Evolutionary conservation across 2,797 vertebrate species (phyloP).

Genomic region (Crax fasciolata): DNA sequence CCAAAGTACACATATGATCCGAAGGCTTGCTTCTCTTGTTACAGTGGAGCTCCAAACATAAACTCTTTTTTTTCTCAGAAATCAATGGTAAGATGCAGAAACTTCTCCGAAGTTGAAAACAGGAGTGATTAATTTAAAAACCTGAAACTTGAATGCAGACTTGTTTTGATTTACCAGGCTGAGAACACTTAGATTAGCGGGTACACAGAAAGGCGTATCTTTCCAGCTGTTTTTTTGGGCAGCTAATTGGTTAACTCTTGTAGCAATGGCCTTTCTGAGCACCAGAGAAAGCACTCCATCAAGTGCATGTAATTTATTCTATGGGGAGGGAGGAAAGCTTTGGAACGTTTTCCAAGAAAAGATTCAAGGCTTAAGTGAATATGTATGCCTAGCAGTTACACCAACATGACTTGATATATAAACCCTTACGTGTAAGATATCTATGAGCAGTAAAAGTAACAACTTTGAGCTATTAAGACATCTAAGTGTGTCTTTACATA

Average conservation of each 20-base stretch:
- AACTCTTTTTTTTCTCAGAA: neutral
- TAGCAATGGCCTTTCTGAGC: neutral
- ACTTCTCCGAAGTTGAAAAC: conserved; percentile 31
- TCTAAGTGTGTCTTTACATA: conserved; percentile 71
- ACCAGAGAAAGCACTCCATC: conserved; percentile 47
- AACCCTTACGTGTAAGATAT: conserved; percentile 56
- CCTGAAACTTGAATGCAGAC: neutral
- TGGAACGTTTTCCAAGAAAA: conserved; percentile 69
- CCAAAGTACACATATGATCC: neutral
- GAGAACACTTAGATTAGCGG: neutral
- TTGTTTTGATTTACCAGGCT: conserved; percentile 34
- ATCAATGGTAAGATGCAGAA: conserved; percentile 35
- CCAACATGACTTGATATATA: conserved; percentile 33
- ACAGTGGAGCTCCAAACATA: neutral
- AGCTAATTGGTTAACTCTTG: conserved; percentile 18
- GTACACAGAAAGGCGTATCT: conserved; percentile 1
- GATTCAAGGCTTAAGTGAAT: conserved; percentile 33
- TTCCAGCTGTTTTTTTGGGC: conserved; percentile 52
- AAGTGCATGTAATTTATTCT: conserved; percentile 44
- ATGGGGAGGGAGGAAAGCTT: neutral
- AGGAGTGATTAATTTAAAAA: conserved; percentile 52
- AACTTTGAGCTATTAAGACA: conserved; percentile 49
- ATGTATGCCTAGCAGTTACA: conserved; percentile 42
- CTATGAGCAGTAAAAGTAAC: conserved; percentile 68
- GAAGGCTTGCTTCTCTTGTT: conserved; percentile 43